A percentile compares a stretch with the other conserved stretches of the same genome.
Conservation (phyloP, 2,113 vertebrate species). For the Pyxicephalus adspersus region DNA sequence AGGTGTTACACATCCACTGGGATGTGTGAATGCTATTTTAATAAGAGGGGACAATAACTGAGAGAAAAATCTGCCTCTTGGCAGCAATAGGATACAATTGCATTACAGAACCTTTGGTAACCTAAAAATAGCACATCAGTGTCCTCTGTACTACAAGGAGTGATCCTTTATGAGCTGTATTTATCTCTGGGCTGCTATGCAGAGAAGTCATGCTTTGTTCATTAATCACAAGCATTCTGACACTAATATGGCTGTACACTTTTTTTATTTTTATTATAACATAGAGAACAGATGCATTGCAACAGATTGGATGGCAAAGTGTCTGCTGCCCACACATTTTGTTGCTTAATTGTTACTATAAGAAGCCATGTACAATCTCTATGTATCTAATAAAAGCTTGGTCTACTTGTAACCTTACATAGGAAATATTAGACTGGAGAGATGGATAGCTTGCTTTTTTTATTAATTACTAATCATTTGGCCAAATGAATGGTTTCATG, state of each 20-base stretch:
- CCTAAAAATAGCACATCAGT: constrained; percentile 5
- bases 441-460: too few relatives aligned
- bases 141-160: not conserved
- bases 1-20: not conserved
- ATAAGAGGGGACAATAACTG: not conserved
- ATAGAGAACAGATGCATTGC: not conserved
- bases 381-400: too few relatives aligned
- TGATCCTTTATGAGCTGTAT: not conserved
- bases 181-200: not conserved
- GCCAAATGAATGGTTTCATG: too few relatives aligned
- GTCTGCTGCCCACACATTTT: not conserved
- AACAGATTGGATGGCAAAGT: not conserved
- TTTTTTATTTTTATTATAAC: not conserved
- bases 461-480: too few relatives aligned
- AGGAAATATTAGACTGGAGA: too few relatives aligned
- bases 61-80: not conserved
- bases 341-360: not conserved
- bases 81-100: not conserved
- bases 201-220: not conserved
- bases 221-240: not conserved
- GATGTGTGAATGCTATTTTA: not conserved
- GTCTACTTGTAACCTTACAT: too few relatives aligned
- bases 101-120: not conserved
- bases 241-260: not conserved
- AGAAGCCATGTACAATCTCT: not conserved